These are phyloP conservation scores for Brachionus rotundiformis DNA, from an alignment of 1,140 invertebrate species.

Conservation along the genomic window DNA sequence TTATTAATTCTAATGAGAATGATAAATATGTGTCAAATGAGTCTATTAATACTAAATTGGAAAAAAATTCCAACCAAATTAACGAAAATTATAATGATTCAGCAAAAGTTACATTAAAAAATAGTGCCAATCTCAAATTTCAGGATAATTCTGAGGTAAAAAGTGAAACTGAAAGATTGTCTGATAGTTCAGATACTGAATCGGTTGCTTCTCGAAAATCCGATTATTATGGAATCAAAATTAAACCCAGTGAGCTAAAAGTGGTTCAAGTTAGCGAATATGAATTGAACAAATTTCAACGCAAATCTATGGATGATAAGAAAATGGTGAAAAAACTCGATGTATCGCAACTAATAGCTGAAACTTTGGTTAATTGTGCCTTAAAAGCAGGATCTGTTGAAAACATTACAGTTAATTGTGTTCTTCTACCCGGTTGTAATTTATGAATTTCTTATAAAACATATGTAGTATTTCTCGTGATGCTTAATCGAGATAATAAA, in stretches of 20 bases:
- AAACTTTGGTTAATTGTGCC: background rate
- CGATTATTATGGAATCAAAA: background rate
- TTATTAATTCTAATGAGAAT: background rate
- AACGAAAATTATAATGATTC: background rate
- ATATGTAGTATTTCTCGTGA: conserved; percentile 11
- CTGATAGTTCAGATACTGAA: background rate
- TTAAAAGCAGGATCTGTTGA: conserved; percentile 25
- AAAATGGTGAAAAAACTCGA: conserved; percentile 36
- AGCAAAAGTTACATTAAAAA: background rate
- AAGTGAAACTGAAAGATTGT: background rate
- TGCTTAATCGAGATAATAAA: background rate
- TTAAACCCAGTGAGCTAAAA: conserved; percentile 21
- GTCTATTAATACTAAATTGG: conserved; percentile 19
- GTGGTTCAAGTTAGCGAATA: conserved; percentile 7
- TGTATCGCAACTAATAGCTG: background rate
- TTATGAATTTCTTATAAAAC: background rate
- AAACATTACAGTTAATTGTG: conserved; percentile 43
- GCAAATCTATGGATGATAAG: conserved; percentile 25
- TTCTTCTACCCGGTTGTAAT: conserved; percentile 49
- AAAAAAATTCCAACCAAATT: background rate
- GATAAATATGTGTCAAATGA: conserved; percentile 13
- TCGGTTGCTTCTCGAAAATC: background rate
- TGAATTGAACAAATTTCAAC: conserved; percentile 15
- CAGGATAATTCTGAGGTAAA: background rate
- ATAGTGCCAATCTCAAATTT: background rate